Conservation (phyloP, 2,797 vertebrate genomes). For the Channa striata region DNA sequence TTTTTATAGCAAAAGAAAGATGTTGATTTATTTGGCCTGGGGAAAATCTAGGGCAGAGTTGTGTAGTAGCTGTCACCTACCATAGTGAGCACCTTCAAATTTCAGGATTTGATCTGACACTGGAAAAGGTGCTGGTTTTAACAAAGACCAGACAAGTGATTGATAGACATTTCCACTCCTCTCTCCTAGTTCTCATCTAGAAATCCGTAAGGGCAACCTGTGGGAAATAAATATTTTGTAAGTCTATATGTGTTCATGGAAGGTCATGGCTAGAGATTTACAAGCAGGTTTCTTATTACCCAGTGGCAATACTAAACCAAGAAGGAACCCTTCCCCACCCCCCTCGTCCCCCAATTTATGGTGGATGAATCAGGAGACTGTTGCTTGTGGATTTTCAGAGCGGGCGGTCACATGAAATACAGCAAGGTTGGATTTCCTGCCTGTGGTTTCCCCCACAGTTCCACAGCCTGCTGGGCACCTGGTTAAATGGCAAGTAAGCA, state of each 20-base stretch:
- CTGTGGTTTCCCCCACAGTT: conserved; percentile 49
- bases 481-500: conserved; percentile 71
- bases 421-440: conserved; percentile 78
- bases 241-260: conserved; percentile 15
- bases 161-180: conserved; percentile 36
- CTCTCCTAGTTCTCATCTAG: conserved; percentile 15
- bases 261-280: conserved; percentile 26
- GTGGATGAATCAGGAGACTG: conserved; percentile 76
- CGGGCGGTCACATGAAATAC: conserved; percentile 75
- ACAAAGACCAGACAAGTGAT: background rate
- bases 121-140: conserved; percentile 28
- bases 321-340: conserved; percentile 27
- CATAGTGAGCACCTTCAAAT: conserved; percentile 27
- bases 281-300: conserved; percentile 43
- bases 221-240: conserved; percentile 46
- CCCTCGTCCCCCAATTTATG: conserved; percentile 32
- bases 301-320: conserved; percentile 41
- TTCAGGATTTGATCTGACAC: conserved; percentile 12
- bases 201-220: conserved; percentile 29
- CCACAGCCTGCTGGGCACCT: conserved; percentile 63
- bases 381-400: conserved; percentile 71
- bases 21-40: background rate
- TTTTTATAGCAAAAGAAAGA: conserved; percentile 2
- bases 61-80: conserved; percentile 8
- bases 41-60: conserved; percentile 1